A percentile compares a stretch with the other conserved stretches of the same genome.
Conservation (phyloP, 2,113 vertebrate species). For the Cyanocitta stelleri region DNA sequence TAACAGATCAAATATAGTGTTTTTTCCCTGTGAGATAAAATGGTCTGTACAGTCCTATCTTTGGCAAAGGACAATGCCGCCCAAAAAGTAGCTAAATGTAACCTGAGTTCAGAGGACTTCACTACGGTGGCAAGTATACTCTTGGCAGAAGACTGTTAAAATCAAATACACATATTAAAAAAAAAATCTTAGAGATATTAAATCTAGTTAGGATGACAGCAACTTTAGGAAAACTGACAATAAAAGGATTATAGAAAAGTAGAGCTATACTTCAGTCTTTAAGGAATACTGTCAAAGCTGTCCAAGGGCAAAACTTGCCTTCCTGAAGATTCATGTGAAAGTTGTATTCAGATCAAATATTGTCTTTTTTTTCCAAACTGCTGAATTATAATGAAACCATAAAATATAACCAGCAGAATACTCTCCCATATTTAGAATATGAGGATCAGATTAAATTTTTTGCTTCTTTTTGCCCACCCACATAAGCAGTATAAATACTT, state of each 20-base stretch:
- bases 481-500: not conserved
- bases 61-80: not conserved
- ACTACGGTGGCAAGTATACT: not conserved
- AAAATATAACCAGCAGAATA: not conserved
- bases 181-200: not conserved
- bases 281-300: not conserved
- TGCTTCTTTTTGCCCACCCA: not conserved
- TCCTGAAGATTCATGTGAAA: not conserved
- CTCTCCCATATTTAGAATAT: not conserved
- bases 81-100: not conserved
- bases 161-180: accelerated
- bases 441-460: not conserved
- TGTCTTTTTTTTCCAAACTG: not conserved
- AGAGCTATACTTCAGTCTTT: not conserved
- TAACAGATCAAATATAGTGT: not conserved
- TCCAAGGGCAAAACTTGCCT: not conserved
- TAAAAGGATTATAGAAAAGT: not conserved
- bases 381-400: not conserved
- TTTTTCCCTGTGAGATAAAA: not conserved
- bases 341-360: not conserved
- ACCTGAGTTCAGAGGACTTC: not conserved
- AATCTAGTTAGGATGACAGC: not conserved
- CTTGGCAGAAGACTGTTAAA: not conserved
- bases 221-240: not conserved
- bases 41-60: not conserved